A percentile compares a stretch with the other conserved stretches of the same genome.
Conservation (phyloP, 2,797 vertebrate genomes). For the Crocodylus rhombifer region DNA sequence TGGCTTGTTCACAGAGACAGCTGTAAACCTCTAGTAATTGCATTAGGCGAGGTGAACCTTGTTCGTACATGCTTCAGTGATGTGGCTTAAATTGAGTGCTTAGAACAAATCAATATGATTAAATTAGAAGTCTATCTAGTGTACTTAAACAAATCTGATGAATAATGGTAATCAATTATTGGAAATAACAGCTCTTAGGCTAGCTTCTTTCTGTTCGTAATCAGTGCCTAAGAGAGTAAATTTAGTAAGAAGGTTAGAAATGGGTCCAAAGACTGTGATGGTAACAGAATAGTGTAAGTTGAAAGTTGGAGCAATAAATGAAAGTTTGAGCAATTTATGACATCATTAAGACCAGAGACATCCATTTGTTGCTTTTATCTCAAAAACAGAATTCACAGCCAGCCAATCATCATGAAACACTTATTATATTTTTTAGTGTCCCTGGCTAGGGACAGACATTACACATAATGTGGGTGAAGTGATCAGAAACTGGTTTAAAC, state of each 20-base stretch:
- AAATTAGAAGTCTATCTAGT: background rate
- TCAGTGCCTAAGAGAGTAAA: background rate
- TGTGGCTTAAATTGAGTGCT: background rate
- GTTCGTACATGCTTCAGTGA: background rate
- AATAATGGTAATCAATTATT: background rate
- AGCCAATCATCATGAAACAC: background rate
- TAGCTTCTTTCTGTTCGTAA: rapidly evolving
- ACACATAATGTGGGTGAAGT: no score
- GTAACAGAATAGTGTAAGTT: background rate
- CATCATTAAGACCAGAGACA: background rate
- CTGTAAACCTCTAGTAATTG: background rate
- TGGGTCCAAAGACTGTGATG: background rate
- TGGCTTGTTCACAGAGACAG: background rate
- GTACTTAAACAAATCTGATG: background rate
- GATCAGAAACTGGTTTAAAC: no score
- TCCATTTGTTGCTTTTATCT: background rate
- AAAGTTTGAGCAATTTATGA: background rate
- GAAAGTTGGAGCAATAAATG: no score
- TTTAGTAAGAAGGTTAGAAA: background rate
- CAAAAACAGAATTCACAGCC: background rate
- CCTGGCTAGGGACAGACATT: no score
- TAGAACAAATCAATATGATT: conserved; percentile 14
- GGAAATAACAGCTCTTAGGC: rapidly evolving
- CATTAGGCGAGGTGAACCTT: background rate
- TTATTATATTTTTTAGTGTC: no score